Evolutionary conservation across 2,113 vertebrate genomes (phyloP), one percentile per base, ranked within the genome.

Genomic region (Anolis carolinensis): DNA sequence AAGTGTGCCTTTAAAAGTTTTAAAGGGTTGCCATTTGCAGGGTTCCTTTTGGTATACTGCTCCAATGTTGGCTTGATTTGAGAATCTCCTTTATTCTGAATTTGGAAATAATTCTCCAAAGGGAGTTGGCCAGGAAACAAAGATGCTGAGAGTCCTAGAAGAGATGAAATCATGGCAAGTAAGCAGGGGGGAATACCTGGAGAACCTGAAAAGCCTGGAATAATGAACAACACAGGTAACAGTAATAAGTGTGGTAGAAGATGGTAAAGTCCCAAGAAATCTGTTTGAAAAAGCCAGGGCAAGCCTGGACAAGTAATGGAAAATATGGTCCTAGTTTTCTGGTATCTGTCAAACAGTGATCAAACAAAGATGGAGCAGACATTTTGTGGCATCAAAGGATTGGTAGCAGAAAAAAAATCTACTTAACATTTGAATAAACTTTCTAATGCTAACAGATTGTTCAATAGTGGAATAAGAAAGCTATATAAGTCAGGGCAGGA

Each of bases 121-220:
- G 83, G 14, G 7, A 16, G 52, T 25, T 84, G 73, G 65, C 59
- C 23, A 85, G 70, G 79, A 76, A 63, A 77, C 77, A 77, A 85
- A 72, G 73, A 48, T 5, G 80, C 30, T 68, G 74, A 32, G 14
- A 44, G 27, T 78, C 80, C 68, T 78, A 80, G 50, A 85, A 71
- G 27, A 8, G 34, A 62, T 77, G 73, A 52, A 63, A 77, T 63
- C 23, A 21, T 30, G 74, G 83, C 8, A 70, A 77, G 20, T 23
- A 82, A 65, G 18, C 81, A 79, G 30, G 79, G 34, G 50, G 52
- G 18, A 30, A 48, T 85, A n/a, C 25, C 70, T 59, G 39, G n/a
- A 52, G 55, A 65, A 16, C 48, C 11, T 36, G 65, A 85, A 86
- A 82, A 78, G 65, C 67, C 73, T 82, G 30, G 3, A 36, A 80